Base-by-base conservation (phyloP, 1,140 invertebrate species). In the Danaus plexippus region DNA sequence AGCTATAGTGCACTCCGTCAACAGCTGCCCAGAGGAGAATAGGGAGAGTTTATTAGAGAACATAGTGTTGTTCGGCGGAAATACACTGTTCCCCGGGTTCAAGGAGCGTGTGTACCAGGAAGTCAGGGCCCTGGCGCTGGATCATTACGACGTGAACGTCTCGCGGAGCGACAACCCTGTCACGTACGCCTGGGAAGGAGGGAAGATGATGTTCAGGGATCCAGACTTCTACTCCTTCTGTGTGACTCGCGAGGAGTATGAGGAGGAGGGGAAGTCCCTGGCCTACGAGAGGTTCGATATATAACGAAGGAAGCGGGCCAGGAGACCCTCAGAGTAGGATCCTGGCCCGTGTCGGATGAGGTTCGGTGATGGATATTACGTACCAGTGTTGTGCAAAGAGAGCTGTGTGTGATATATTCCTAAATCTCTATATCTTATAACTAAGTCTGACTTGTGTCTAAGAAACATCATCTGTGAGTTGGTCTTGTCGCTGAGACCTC, bases 21-120 rank as follows among this genome's bases (percentile, higher is more conserved):
- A 91, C 62, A 73, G 86, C 0, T 95, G 94, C 69, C 92, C 94
- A 0, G 89, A 92, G 87, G 91, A 95, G 73, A 90, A 94, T 54
- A 93, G 92, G 74, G 92, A 94, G n/a, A 92, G 94, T 85, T 88
- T 98, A 50, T 90, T 94, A 43, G 91, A 91, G 15, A 99, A 99
- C 84, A 96, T 99, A 63, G 75, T 99, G 40, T 87, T 99, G 9
- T 94, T 93, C 50, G 98, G 98, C n/a, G 98, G 98, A 2, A 97
- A 93, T 75, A 89, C 91, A 1, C 88, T 91, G 45, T 95, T 96
- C 79, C 91, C 93, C 0, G 96, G 96, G 42, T 97, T 98, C 75
- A 88, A 91, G 64, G 92, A 97, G 11, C 86, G 97, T 73, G 84
- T 98, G 47, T 91, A 91, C 54, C 91, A 90, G 45, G 97, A 98